Evolutionary conservation across 2,888 invertebrate species (phyloP).

Genomic region (Syritta pipiens): DNA sequence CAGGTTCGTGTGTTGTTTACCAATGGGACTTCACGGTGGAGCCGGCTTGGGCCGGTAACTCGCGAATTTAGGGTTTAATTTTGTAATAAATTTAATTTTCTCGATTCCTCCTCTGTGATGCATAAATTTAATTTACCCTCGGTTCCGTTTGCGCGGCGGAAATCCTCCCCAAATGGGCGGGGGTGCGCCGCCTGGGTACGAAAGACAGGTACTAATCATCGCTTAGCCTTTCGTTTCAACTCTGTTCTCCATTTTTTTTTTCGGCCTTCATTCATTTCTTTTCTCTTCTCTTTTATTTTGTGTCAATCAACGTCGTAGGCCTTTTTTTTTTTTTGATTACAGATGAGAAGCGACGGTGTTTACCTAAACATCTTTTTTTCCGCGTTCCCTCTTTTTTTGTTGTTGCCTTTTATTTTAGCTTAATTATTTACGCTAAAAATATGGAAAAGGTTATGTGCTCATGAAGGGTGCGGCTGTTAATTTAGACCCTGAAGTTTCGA

Average conservation of each 20-base stretch:
- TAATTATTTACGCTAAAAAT: conserved; percentile 25
- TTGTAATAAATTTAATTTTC: conserved; percentile 45
- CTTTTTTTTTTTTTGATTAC: conserved; percentile 10
- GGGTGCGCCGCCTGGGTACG: neutral
- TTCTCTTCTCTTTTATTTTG: neutral
- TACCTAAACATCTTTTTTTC: conserved; percentile 20
- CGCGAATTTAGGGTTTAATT: conserved; percentile 42
- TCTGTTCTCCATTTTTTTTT: neutral
- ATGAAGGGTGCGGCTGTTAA: no score
- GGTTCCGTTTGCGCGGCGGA: neutral
- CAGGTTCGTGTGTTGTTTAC: no score
- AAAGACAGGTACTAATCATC: conserved; percentile 41
- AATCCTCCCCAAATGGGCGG: no score
- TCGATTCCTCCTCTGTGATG: conserved; percentile 34
- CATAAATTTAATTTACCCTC: conserved; percentile 44
- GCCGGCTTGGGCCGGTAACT: neutral
- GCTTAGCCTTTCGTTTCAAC: conserved; percentile 10
- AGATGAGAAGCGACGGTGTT: conserved; percentile 13
- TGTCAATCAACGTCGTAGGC: conserved; percentile 31
- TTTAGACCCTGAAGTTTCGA: no score
- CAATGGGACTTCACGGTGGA: conserved; percentile 2
- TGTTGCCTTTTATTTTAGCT: neutral
- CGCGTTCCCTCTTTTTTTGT: conserved; percentile 4
- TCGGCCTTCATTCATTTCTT: neutral
- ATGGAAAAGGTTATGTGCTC: no score